A percentile compares a stretch with the other conserved stretches of the same genome.
Conservation (phyloP, 2,888 invertebrate species). For the Phengaris alcon region DNA sequence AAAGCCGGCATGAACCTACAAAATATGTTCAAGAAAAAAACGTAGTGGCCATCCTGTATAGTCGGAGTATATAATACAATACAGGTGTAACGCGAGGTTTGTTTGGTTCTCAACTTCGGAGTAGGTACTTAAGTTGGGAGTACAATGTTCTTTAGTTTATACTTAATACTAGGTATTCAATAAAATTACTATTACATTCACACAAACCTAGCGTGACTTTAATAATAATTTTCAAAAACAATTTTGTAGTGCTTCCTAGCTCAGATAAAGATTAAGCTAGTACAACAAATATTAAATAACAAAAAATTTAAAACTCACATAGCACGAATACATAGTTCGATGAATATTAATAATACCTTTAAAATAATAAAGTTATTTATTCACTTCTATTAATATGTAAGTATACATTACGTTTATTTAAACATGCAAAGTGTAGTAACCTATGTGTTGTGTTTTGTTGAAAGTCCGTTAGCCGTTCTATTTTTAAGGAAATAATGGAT, state of each 20-base stretch:
- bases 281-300: neutral
- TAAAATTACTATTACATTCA: no score
- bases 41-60: conserved; percentile 45
- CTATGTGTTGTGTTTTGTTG: no score
- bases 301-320: neutral
- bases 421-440: no score
- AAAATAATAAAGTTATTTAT: neutral
- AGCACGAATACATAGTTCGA: neutral
- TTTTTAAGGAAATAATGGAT: no score
- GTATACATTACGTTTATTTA: no score
- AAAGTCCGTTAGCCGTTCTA: no score
- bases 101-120: neutral
- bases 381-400: no score
- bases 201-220: neutral
- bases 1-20: conserved; percentile 71
- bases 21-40: conserved; percentile 75
- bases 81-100: neutral
- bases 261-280: neutral
- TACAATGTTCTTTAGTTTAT: neutral
- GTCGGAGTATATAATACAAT: neutral
- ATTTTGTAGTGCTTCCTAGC: neutral
- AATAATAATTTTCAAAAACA: neutral
- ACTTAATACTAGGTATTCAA: no score
- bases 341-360: neutral
- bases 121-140: neutral